Conservation (phyloP, 2,888 invertebrate genomes). For the Heliconius ismenius region DNA sequence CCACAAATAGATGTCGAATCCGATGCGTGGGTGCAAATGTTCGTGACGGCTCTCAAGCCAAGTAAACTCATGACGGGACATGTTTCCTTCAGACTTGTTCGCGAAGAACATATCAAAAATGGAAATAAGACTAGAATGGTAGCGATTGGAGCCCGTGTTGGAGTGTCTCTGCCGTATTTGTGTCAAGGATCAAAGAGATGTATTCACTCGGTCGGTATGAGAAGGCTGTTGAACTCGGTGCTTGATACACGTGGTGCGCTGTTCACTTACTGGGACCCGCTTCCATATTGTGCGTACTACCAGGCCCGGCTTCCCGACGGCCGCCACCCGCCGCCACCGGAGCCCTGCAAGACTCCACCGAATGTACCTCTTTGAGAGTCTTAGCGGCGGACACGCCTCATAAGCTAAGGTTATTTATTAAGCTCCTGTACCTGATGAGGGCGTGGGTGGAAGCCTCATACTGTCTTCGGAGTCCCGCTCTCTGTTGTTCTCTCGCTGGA, state of each 20-base stretch:
- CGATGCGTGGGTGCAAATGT: conserved; percentile 87
- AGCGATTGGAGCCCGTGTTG: conserved; percentile 86
- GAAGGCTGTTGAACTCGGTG: conserved; percentile 84
- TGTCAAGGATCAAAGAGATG: conserved; percentile 86
- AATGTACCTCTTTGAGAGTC: conserved; percentile 72
- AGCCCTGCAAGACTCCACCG: conserved; percentile 81
- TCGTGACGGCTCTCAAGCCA: conserved; percentile 85
- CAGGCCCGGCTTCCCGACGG: conserved; percentile 87
- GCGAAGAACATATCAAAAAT: conserved; percentile 78
- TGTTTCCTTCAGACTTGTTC: conserved; percentile 88
- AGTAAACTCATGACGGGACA: conserved; percentile 88
- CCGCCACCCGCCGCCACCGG: conserved; percentile 74
- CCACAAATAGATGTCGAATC: conserved; percentile 86
- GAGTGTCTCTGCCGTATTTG: conserved; percentile 90
- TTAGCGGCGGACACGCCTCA: conserved; percentile 39
- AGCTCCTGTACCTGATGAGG: conserved; percentile 80
- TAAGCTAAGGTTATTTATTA: conserved; percentile 63
- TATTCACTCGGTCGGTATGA: conserved; percentile 84
- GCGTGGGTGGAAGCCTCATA: conserved; percentile 62
- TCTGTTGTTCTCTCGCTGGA: conserved; percentile 49
- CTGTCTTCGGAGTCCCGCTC: conserved; percentile 53
- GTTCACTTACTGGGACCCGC: conserved; percentile 91
- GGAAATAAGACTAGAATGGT: conserved; percentile 67
- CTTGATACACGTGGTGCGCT: conserved; percentile 90
- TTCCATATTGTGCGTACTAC: conserved; percentile 93